Evolutionary conservation across 2,113 vertebrate species (phyloP), one percentile per base, ranked within the genome.

Genomic region (Toxotes jaculatrix): DNA sequence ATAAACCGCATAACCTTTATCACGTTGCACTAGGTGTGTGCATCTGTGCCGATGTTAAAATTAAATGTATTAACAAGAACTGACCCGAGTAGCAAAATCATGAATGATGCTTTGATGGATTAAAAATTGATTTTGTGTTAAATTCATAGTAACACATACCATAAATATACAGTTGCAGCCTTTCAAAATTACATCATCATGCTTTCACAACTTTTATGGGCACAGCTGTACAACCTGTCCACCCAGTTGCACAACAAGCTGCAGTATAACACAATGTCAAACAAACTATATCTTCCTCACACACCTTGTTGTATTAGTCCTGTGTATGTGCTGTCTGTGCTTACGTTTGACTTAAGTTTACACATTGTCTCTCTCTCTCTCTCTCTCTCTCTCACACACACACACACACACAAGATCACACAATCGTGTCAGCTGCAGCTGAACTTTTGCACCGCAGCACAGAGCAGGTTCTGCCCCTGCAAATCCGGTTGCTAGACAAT

Each of bases 401-500:
- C 43, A 51, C 12, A n/a, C 45, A 60, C 53, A 86, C 17, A 70
- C 8, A 34, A 57, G 71, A 86, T 77, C 85, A 83, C 82, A 85
- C 89, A 82, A 69, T 85, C 67, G 38, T 74, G 88, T 86, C 57
- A 79, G 83, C 62, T 83, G 66, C 82, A 45, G 90, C 78, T 94
- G 92, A 95, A 93, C 94, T 93, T 92, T 92, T 94, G 92, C 92
- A 92, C 92, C 74, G 83, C 77, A 87, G 78, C 83, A 59, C 56
- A 80, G 83, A 31, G 85, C 90, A 91, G 91, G 95, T 96, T 95
- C 94, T 92, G 94, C 94, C 94, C 95, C 94, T 95, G 94, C 95
- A 97, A 98, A 98, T 97, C 96, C 96, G 96, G 96, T 97, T 97
- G 96, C 95, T 96, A 96, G 96, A 97, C 96, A 96, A 97, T 97